Conservation (phyloP, 2,113 vertebrate species). For the Eulacestoma nigropectus region DNA sequence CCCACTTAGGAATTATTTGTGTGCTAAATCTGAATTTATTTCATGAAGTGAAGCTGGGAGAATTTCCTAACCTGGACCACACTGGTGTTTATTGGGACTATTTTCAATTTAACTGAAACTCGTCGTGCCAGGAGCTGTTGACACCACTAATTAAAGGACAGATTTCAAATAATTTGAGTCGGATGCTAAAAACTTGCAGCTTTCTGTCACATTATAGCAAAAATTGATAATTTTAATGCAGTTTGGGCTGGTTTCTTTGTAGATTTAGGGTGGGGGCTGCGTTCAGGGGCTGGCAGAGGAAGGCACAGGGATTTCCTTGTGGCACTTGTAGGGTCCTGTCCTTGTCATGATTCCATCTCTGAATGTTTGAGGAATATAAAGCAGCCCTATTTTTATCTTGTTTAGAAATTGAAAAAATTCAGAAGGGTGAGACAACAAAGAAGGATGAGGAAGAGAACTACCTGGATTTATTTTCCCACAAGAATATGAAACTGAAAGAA, state of each 20-base stretch:
- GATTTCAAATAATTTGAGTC: not conserved
- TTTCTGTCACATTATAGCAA: accelerated
- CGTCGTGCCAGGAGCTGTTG: accelerated
- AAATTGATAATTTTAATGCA: accelerated
- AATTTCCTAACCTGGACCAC: not conserved
- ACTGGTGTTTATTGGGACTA: not conserved
- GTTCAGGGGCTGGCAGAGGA: accelerated
- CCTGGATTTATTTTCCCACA: slow-evolving; percentile 95
- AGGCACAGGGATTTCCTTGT: not conserved
- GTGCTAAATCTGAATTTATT: not conserved
- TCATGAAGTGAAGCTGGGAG: no score
- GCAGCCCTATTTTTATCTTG: slow-evolving; percentile 40
- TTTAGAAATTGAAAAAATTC: slow-evolving; percentile 94
- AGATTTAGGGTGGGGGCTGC: not conserved
- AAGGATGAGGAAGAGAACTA: slow-evolving; percentile 90
- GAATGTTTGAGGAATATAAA: not conserved
- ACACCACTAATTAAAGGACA: not conserved
- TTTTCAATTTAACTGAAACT: not conserved
- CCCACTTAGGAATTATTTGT: not conserved
- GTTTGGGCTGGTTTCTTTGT: not conserved
- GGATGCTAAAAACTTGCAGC: not conserved
- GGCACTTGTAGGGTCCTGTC: not conserved
- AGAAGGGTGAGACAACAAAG: slow-evolving; percentile 88
- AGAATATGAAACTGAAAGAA: slow-evolving; percentile 97
- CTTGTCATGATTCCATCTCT: not conserved